Percentiles rank a stretch among this genome's conserved stretches.
Conservation (phyloP, 2,113 vertebrate species). For the Trichechus manatus region DNA sequence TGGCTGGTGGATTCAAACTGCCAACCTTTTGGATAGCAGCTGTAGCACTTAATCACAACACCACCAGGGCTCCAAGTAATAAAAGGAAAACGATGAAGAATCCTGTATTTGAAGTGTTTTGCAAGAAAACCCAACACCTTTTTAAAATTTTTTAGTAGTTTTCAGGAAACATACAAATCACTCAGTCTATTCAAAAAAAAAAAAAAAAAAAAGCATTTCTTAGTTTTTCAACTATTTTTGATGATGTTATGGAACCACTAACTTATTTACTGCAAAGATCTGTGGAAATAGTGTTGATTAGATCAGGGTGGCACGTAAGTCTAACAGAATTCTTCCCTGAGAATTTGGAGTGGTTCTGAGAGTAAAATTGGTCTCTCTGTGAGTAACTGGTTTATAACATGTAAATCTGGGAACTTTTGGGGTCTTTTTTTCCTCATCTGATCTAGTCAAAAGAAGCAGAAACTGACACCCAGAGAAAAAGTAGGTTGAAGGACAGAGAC, state of each 20-base stretch:
- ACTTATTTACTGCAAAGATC: background rate
- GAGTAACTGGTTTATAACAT: constrained; percentile 5
- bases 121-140: background rate
- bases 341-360: background rate
- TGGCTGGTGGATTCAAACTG: too few species aligned
- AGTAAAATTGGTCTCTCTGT: background rate
- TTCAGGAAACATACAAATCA: background rate
- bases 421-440: background rate
- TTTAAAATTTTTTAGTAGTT: background rate
- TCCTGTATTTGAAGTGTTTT: background rate
- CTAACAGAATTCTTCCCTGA: constrained; percentile 6
- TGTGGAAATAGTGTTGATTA: background rate
- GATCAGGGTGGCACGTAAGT: background rate
- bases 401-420: background rate
- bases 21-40: too few species aligned
- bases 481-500: background rate
- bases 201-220: background rate
- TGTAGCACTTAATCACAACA: too few species aligned
- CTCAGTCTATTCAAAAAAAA: background rate
- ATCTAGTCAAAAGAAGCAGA: constrained; percentile 23
- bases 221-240: constrained; percentile 1
- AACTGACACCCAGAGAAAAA: background rate
- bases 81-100: background rate
- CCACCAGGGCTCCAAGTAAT: background rate
- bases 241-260: background rate